These are phyloP conservation scores for Tetramorium bicarinatum DNA, from an alignment of 2,888 invertebrate genomes.

Conservation along the genomic window DNA sequence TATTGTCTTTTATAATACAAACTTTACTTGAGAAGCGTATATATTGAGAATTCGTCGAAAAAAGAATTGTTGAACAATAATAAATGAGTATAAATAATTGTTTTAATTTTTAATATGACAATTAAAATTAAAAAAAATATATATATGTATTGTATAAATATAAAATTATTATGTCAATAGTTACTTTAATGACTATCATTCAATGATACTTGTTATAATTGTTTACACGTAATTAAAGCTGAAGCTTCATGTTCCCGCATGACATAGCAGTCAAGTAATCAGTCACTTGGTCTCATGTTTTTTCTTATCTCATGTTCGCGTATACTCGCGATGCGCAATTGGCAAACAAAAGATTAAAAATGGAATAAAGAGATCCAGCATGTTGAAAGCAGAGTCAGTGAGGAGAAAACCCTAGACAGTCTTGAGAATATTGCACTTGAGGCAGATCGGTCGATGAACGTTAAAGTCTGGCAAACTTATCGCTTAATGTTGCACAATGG, in stretches of 20 bases:
- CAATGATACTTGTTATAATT: not conserved
- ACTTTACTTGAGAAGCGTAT: not conserved
- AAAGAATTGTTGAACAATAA: not conserved
- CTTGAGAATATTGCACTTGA: not conserved
- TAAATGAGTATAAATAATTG: not conserved
- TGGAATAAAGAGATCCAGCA: not conserved
- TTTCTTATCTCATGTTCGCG: conserved; percentile 1
- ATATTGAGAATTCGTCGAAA: not conserved
- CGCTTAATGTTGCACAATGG: not conserved
- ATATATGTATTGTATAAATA: not conserved
- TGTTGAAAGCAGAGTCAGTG: conserved; percentile 17
- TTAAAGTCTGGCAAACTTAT: conserved; percentile 8
- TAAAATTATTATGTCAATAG: not conserved
- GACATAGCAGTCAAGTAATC: not conserved
- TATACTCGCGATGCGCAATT: not conserved
- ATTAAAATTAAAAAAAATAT: not conserved
- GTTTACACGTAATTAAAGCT: not conserved
- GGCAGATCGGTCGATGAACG: not conserved
- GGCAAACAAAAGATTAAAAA: conserved; percentile 33
- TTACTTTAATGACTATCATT: not conserved
- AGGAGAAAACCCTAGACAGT: not conserved
- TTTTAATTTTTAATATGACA: not conserved
- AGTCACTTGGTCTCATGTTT: not conserved
- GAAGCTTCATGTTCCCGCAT: not conserved
- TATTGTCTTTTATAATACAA: not conserved